These are phyloP conservation scores for Festucalex cinctus DNA, from an alignment of 2,113 vertebrate genomes.

Conservation along the genomic window DNA sequence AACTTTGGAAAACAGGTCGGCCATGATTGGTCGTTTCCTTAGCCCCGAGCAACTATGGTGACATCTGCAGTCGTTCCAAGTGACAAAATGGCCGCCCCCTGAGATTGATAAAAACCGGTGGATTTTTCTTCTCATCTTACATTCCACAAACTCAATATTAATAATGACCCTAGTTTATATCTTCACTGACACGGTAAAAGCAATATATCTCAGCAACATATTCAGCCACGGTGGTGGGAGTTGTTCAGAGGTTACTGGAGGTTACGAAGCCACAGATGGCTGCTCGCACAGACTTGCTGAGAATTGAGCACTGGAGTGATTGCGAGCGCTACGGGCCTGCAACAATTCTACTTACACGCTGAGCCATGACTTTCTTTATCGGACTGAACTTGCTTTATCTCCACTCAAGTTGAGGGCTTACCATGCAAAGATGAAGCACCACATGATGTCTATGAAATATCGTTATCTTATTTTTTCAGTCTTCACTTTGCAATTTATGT, in stretches of 20 bases:
- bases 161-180: background rate
- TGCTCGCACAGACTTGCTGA: slow-evolving; percentile 20
- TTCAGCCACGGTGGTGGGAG: slow-evolving; percentile 27
- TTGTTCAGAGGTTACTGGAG: slow-evolving; percentile 27
- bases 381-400: slow-evolving; percentile 13
- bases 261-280: slow-evolving; percentile 37
- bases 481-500: slow-evolving; percentile 32
- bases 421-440: slow-evolving; percentile 17
- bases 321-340: slow-evolving; percentile 18
- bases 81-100: too few species aligned
- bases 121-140: too few species aligned
- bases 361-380: slow-evolving; percentile 37
- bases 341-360: slow-evolving; percentile 23
- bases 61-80: too few species aligned
- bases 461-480: slow-evolving; percentile 1
- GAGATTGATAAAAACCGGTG: too few species aligned
- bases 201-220: background rate
- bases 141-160: too few species aligned
- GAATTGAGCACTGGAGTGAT: slow-evolving; percentile 8
- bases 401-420: slow-evolving; percentile 13
- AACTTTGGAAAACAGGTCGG: too few species aligned
- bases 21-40: too few species aligned
- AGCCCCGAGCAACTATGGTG: too few species aligned
- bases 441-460: slow-evolving; percentile 17
- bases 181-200: background rate